A percentile compares a stretch with the other conserved stretches of the same genome.
Conservation (phyloP, 2,113 vertebrate genomes). For the Corydoras maculifer region DNA sequence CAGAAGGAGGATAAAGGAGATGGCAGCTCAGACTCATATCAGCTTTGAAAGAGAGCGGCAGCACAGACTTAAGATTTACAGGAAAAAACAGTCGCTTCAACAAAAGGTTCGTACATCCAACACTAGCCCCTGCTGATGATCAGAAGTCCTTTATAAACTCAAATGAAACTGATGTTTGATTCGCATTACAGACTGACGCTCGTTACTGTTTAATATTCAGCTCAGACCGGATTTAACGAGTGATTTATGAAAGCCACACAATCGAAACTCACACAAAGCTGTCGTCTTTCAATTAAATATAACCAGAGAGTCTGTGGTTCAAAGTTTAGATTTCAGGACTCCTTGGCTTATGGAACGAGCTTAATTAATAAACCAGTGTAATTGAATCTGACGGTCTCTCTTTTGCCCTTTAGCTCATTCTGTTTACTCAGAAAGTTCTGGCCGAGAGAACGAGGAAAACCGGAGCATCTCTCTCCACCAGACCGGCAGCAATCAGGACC, state of each 20-base stretch:
- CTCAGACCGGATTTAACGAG: no score
- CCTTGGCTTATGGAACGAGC: no score
- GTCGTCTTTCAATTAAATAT: no score
- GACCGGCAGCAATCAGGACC: no score
- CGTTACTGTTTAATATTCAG: background rate
- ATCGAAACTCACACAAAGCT: no score
- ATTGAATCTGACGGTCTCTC: background rate
- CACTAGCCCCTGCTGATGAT: no score
- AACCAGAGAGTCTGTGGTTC: no score
- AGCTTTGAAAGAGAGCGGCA: background rate
- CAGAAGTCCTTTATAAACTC: no score
- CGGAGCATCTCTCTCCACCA: background rate
- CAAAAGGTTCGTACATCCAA: slow-evolving; percentile 3
- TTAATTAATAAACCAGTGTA: background rate
- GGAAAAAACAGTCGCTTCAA: background rate
- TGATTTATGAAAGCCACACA: no score
- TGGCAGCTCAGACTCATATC: background rate
- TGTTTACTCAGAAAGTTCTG: slow-evolving; percentile 10
- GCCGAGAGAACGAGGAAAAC: background rate
- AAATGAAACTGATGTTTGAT: no score
- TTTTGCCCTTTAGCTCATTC: slow-evolving; percentile 12
- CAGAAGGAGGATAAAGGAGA: background rate
- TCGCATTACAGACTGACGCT: background rate
- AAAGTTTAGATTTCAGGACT: no score
- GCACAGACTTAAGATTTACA: slow-evolving; percentile 6